Evolutionary conservation across 2,113 vertebrate genomes (phyloP), one percentile per base, ranked within the genome.

Genomic region (Otocyon megalotis): DNA sequence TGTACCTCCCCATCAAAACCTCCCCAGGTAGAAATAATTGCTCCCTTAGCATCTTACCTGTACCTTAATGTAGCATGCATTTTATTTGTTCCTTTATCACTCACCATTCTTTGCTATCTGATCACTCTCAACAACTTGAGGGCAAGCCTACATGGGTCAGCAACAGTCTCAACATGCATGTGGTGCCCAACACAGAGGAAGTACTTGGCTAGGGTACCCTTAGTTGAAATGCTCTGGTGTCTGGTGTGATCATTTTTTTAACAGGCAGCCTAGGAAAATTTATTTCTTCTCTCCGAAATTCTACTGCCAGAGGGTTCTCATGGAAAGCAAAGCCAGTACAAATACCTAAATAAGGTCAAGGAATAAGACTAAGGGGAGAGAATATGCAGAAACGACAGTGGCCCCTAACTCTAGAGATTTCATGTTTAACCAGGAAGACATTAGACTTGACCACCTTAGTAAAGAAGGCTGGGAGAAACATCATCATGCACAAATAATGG

Each of bases 271-370:
- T 35, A 84, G 30, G 58, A 63, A 86, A 80, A 54, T 35, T 17
- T 7, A 54, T 82, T 96, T 74, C 50, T 37, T 87, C n/a, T 60
- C 94, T 63, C 79, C 71, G 32, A 92, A 83, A 77, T 69, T 92
- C 53, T 88, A 13, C 50, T 83, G 28, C 56, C 56, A 94, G 22
- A 71, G 8, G 3, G 1, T 71, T 80, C 56, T 93, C 65, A 76
- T 8, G 28, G 60, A 17, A 80, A 88, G 50, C 5, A 20, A 84
- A 84, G 28, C 56, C 56, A 53, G 32, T 4, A 43, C 43, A 35
- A 71, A 71, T 5, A 53, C 1, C 10, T 71, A 63, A 65, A 32
- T 15, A 50, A 43, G 16, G 12, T 13, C 28, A 94, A 53, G 15
- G 17, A 87, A 53, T 2, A 35, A 9, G 53, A 26, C 15, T 17